Conservation (phyloP, 2,888 invertebrate species). For the Camptogramma bilineatum region DNA sequence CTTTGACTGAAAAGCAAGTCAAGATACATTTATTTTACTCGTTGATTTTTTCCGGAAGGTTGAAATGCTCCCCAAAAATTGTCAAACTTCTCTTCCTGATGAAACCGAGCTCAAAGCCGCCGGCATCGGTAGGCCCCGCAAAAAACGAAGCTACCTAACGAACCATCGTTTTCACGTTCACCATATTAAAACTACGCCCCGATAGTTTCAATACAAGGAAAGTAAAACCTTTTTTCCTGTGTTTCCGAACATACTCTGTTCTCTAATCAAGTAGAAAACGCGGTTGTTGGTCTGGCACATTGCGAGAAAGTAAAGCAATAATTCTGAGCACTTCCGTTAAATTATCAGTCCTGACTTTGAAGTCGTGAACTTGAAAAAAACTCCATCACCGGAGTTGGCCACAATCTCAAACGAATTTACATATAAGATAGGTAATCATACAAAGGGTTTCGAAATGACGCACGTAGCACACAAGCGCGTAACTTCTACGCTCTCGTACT, state of each 20-base stretch:
- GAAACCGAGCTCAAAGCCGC: neutral
- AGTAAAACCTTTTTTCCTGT: slow-evolving; percentile 36
- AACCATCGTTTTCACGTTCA: slow-evolving; percentile 21
- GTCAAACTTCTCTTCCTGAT: neutral
- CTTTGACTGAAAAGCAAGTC: too few species aligned
- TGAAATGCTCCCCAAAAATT: neutral
- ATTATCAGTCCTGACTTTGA: too few species aligned
- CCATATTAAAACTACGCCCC: slow-evolving; percentile 24
- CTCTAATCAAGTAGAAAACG: slow-evolving; percentile 34
- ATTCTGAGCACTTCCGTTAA: too few species aligned
- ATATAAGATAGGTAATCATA: too few species aligned
- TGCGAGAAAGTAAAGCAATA: neutral
- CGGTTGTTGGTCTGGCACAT: slow-evolving; percentile 12
- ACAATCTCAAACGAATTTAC: too few species aligned
- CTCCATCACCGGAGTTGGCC: too few species aligned
- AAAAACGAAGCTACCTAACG: slow-evolving; percentile 23
- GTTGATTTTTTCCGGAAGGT: too few species aligned
- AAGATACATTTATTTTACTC: too few species aligned
- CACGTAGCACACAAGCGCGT: too few species aligned
- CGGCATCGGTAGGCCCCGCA: slow-evolving; percentile 7
- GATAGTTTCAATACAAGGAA: slow-evolving; percentile 25
- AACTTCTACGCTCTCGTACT: too few species aligned
- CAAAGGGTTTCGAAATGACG: too few species aligned
- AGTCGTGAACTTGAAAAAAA: too few species aligned
- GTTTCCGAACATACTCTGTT: slow-evolving; percentile 33